Evolutionary conservation across 2,888 invertebrate species (phyloP), one percentile per base, ranked within the genome.

Genomic region (Drosophila nr. perissopoda): DNA sequence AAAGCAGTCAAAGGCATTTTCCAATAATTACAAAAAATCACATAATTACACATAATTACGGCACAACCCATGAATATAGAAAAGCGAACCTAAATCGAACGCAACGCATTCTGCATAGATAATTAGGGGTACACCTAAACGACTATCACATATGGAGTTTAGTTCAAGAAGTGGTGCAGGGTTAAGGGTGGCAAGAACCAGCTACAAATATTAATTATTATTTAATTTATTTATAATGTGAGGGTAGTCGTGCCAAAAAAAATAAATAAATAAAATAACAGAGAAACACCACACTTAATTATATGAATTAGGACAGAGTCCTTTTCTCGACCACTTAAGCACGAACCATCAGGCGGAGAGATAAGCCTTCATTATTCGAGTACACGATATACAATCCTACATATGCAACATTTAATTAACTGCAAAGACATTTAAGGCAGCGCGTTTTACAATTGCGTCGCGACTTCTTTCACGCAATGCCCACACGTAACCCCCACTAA

Each of bases 21-120:
- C 84, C 87, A 88, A 84, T 84, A 84, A 84, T 84, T 84, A 88
- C 89, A 69, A 83, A 80, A 88, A 84, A 88, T 84, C 89, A 88
- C 87, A 84, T 88, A 84, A 84, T 84, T 88, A 88, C 78, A 83
- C 70, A 86, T 80, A 84, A 88, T 84, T 81, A 83, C 58, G 58
- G 38, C 38, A 16, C 45, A 62, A 25, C 34, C 57, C 65, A 42
- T 36, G 64, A 56, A 49, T 33, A 48, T 42, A 34, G 52, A 33
- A 59, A 65, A 73, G 38, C 38, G 59, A 64, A 61, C 49, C 33
- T 38, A 34, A 72, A 61, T 61, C 57, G 49, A 54, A 25, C 13
- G 27, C 63, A 65, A 80, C 79, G 71, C 76, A 77, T 36, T 67
- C 36, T 33, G 51, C 68, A 69, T 78, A 83, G 74, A 64, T 87